These are phyloP conservation scores for Helicoverpa assulta DNA, from an alignment of 2,888 invertebrate species.

Conservation along the genomic window DNA sequence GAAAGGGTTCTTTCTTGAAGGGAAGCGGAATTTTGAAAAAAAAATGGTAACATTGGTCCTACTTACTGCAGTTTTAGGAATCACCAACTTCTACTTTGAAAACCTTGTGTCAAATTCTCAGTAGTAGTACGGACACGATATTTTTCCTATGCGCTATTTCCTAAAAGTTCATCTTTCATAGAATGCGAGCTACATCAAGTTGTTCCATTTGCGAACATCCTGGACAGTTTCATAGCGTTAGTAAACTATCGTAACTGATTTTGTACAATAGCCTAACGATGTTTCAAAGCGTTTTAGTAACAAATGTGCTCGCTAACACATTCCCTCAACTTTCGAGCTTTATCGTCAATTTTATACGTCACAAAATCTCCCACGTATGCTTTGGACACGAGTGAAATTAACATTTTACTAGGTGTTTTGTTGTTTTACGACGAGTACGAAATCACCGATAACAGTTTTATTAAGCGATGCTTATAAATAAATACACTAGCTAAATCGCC, in stretches of 20 bases:
- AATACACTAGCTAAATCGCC: background rate
- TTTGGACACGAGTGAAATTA: background rate
- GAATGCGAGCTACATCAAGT: constrained; percentile 18
- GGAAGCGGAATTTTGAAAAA: background rate
- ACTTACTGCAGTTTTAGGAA: background rate
- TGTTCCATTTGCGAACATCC: constrained; percentile 32
- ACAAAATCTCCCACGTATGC: background rate
- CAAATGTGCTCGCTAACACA: constrained; percentile 37
- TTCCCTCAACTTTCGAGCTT: constrained; percentile 17
- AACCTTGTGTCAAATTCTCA: background rate
- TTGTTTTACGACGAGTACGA: background rate
- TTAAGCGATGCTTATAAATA: background rate
- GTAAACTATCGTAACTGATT: constrained; percentile 53
- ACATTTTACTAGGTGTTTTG: background rate
- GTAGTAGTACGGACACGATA: background rate
- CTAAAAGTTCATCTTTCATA: constrained; percentile 19
- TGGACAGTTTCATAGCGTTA: constrained; percentile 42
- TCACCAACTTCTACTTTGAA: background rate
- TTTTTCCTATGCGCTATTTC: background rate
- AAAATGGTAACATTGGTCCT: background rate
- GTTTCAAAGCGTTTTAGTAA: constrained; percentile 51
- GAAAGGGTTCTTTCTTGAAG: too few relatives aligned
- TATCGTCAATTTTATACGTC: constrained; percentile 3
- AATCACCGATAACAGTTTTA: background rate
- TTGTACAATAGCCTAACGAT: constrained; percentile 51